A percentile compares a stretch with the other conserved stretches of the same genome.
Evolutionary conservation across 2,797 vertebrate genomes (phyloP).

Genomic region (Alauda arvensis): DNA sequence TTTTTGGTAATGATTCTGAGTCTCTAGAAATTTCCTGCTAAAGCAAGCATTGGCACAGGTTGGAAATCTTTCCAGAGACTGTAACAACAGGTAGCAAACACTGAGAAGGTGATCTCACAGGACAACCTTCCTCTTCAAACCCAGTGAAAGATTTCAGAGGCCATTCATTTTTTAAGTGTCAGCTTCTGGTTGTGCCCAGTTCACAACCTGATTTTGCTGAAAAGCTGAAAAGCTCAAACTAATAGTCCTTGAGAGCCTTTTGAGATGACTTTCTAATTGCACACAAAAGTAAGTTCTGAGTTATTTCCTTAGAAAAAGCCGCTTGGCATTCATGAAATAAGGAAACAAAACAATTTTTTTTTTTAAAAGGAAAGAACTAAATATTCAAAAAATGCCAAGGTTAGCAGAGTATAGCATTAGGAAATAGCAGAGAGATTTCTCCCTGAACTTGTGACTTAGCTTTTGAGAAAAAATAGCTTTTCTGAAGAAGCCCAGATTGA

Average conservation of each 20-base stretch:
- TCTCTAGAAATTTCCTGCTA: background rate
- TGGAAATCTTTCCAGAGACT: background rate
- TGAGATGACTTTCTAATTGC: background rate
- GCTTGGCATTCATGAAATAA: background rate
- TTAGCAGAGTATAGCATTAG: slow-evolving; percentile 45
- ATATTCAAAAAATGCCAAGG: slow-evolving; percentile 52
- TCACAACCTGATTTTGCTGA: background rate
- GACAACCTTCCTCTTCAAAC: background rate
- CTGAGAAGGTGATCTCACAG: background rate
- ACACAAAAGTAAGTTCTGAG: background rate
- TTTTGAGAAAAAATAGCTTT: slow-evolving; percentile 38
- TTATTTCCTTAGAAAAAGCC: slow-evolving; percentile 15
- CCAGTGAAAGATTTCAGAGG: background rate
- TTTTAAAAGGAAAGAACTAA: slow-evolving; percentile 29
- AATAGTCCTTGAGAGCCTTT: background rate
- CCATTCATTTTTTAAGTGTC: background rate
- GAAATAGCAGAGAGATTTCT: slow-evolving; percentile 55
- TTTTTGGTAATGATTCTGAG: background rate
- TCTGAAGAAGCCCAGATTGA: slow-evolving; percentile 21
- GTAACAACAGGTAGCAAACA: background rate
- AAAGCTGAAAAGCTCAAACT: background rate
- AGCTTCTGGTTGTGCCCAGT: background rate
- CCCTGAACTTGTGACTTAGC: slow-evolving; percentile 53
- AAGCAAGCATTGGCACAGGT: background rate
- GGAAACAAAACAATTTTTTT: background rate